Conservation (phyloP, 2,113 vertebrate species). For the Paramisgurnus dabryanus region DNA sequence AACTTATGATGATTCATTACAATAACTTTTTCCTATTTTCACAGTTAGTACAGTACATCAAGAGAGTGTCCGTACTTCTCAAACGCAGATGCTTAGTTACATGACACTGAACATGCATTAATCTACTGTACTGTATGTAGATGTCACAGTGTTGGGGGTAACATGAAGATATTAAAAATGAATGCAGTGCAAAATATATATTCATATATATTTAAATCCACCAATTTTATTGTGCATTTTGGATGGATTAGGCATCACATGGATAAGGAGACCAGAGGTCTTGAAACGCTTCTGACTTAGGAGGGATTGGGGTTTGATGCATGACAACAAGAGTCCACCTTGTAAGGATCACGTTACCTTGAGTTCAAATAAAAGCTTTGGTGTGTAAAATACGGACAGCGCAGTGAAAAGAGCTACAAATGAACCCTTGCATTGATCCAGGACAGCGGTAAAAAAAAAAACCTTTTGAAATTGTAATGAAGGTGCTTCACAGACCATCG, state of each 20-base stretch:
- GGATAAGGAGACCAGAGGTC: neutral
- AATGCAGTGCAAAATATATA: no score
- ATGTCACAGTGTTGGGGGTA: no score
- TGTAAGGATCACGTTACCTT: constrained; percentile 15
- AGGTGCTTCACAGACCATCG: constrained; percentile 40
- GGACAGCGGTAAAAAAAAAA: constrained; percentile 20
- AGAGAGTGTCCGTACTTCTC: no score
- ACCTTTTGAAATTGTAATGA: constrained; percentile 55
- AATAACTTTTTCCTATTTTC: neutral
- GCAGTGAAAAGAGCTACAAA: constrained; percentile 29
- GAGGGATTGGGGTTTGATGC: constrained; percentile 1
- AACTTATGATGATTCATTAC: neutral
- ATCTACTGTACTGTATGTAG: no score
- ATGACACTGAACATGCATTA: no score
- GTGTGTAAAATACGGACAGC: constrained; percentile 41
- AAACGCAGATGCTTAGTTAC: no score
- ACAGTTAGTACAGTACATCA: neutral
- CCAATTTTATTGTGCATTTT: neutral
- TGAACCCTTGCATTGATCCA: constrained; percentile 47
- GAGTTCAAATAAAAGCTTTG: constrained; percentile 30
- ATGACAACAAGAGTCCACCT: constrained; percentile 18
- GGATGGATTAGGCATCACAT: neutral
- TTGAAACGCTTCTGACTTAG: neutral
- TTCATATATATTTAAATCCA: no score
- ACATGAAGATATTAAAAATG: no score